Percentiles rank a stretch among this genome's conserved stretches.
Conservation (phyloP, 2,888 invertebrate species). For the Malthinus seriepunctatus region DNA sequence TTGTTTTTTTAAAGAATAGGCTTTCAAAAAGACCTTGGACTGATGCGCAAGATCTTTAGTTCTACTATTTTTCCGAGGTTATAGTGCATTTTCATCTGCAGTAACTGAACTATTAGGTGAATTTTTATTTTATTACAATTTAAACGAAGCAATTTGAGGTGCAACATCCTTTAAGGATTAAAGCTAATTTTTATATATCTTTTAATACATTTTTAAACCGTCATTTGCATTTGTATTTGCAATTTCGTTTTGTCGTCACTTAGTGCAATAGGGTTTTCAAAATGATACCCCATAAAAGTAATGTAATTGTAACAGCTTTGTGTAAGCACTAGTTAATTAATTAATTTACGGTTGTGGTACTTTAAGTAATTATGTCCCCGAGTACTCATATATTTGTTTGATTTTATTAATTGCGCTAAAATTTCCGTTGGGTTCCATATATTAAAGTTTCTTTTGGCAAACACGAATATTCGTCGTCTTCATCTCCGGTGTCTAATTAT, state of each 20-base stretch:
- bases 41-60: no score
- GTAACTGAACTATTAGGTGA: no score
- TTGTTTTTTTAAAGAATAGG: no score
- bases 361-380: slow-evolving; percentile 28
- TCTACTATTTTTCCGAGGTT: no score
- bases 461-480: slow-evolving; percentile 12
- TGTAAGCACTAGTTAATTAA: slow-evolving; percentile 39
- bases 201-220: slow-evolving; percentile 11
- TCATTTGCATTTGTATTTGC: slow-evolving; percentile 28
- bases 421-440: slow-evolving; percentile 18
- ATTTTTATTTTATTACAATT: no score
- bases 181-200: no score
- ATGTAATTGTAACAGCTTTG: slow-evolving; percentile 41
- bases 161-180: no score
- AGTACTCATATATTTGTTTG: slow-evolving; percentile 20
- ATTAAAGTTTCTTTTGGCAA: slow-evolving; percentile 13
- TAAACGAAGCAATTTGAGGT: no score
- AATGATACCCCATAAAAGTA: slow-evolving; percentile 40
- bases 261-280: slow-evolving; percentile 23
- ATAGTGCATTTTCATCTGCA: no score
- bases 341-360: slow-evolving; percentile 40
- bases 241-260: slow-evolving; percentile 25
- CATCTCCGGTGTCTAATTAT: slow-evolving; percentile 26
- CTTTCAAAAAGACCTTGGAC: no score
- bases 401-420: slow-evolving; percentile 16